Percentiles rank a stretch among this genome's conserved stretches.
phyloP scores from a whole-genome alignment of 1,140 invertebrate species.

The Armadillidium nasatum region DNA sequence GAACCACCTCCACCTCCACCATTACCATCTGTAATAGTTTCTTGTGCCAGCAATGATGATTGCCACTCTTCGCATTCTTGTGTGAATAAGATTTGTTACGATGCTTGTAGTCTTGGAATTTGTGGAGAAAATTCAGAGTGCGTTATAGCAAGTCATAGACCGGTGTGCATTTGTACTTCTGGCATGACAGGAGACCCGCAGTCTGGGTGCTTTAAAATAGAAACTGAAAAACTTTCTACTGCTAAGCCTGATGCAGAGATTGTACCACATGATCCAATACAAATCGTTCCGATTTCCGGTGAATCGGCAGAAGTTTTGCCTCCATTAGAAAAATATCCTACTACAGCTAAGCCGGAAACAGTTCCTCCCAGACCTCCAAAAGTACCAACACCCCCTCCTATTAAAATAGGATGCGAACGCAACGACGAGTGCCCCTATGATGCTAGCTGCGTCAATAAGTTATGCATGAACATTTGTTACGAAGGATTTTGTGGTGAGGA shows the following conservation, averaged over 20 bases:
- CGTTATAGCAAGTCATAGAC: constrained; percentile 64
- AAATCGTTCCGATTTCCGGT: not conserved
- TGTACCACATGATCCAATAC: not conserved
- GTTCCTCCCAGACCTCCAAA: not conserved
- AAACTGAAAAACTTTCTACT: constrained; percentile 17
- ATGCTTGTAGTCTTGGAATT: constrained; percentile 50
- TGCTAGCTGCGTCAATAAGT: constrained; percentile 63
- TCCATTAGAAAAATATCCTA: constrained; percentile 7
- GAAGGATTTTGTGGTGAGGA: constrained; percentile 67
- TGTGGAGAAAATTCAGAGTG: constrained; percentile 59
- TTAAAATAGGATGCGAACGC: constrained; percentile 63
- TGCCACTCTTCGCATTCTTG: constrained; percentile 71
- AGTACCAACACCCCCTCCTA: constrained; percentile 54
- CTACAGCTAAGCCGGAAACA: constrained; percentile 3
- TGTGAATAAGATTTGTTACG: constrained; percentile 67
- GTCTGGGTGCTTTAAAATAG: constrained; percentile 19
- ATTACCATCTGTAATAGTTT: constrained; percentile 70
- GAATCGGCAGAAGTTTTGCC: constrained; percentile 2
- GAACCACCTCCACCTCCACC: constrained; percentile 59
- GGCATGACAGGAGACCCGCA: constrained; percentile 42
- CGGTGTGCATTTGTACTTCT: constrained; percentile 70
- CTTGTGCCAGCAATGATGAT: constrained; percentile 70
- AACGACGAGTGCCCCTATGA: constrained; percentile 67
- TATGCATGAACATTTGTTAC: constrained; percentile 69
- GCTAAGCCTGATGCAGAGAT: constrained; percentile 18